Evolutionary conservation across 2,888 invertebrate genomes (phyloP).

Genomic region (Agonopterix subpropinquella): DNA sequence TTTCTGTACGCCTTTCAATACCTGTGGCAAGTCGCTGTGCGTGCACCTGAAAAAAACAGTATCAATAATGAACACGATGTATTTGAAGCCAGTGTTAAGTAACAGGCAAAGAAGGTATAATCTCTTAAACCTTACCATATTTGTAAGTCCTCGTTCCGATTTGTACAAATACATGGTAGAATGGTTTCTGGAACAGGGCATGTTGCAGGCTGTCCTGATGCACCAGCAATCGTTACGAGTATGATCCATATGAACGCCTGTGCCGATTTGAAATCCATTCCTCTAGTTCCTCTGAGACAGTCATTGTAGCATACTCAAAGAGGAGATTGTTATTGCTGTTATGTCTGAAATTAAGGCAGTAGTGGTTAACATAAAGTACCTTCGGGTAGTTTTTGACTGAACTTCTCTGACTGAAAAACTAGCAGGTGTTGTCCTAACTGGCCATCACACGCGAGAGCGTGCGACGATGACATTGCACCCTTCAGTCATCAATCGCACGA

Average conservation of each 20-base stretch:
- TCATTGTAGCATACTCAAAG: conserved; percentile 59
- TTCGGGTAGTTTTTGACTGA: too few relatives aligned
- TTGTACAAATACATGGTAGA: conserved; percentile 87
- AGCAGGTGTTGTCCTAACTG: too few relatives aligned
- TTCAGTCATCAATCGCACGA: too few relatives aligned
- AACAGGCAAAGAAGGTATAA: too few relatives aligned
- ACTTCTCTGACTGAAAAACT: too few relatives aligned
- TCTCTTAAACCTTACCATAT: conserved; percentile 80
- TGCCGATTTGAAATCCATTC: conserved; percentile 56
- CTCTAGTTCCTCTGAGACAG: conserved; percentile 39
- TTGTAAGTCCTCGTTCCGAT: conserved; percentile 86
- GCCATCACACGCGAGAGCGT: too few relatives aligned
- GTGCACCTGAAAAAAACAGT: conserved; percentile 83
- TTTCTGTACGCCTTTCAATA: conserved; percentile 83
- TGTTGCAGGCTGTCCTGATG: conserved; percentile 37
- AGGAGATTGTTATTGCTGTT: conserved; percentile 1
- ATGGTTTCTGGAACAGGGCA: conserved; percentile 88
- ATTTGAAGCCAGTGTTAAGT: too few relatives aligned
- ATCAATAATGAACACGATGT: neutral
- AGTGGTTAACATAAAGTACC: too few relatives aligned
- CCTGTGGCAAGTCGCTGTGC: conserved; percentile 89
- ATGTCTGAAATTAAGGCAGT: neutral
- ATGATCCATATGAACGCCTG: conserved; percentile 47
- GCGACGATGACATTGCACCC: too few relatives aligned
- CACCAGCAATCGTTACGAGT: conserved; percentile 29